A percentile compares a stretch with the other conserved stretches of the same genome.
Evolutionary conservation across 53 echinoderm and acorn worm genomes (phyloP).

Genomic region (Temnopleurus reevesii): DNA sequence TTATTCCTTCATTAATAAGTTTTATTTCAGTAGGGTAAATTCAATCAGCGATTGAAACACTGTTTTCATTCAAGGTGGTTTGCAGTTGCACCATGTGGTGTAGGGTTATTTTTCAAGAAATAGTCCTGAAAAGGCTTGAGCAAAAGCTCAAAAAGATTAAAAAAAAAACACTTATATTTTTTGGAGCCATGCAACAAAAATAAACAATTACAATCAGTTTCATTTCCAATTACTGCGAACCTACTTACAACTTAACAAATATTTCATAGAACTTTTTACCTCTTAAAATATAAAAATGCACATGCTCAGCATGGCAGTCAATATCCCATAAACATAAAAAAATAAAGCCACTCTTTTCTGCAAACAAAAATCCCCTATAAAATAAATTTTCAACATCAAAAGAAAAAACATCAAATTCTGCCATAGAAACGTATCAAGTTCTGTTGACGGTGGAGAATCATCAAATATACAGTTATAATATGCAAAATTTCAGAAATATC

Average conservation of each 20-base stretch:
- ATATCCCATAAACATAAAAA: neutral
- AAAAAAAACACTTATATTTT: neutral
- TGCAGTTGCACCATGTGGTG: too few relatives aligned
- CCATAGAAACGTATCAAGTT: neutral
- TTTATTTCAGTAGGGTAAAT: too few relatives aligned
- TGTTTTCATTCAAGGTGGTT: too few relatives aligned
- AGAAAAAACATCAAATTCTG: neutral
- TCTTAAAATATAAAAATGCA: conserved; percentile 6
- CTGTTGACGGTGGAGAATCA: too few relatives aligned
- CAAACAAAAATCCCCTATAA: too few relatives aligned
- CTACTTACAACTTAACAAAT: neutral
- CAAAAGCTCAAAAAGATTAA: neutral
- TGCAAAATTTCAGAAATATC: too few relatives aligned
- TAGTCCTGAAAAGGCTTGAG: too few relatives aligned
- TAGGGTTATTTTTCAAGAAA: too few relatives aligned
- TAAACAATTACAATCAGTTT: neutral
- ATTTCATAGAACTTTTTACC: neutral
- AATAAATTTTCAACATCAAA: neutral
- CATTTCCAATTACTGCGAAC: neutral
- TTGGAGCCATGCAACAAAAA: neutral
- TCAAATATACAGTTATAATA: too few relatives aligned
- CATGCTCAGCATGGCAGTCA: conserved; percentile 34
- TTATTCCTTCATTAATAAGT: too few relatives aligned
- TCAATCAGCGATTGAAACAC: too few relatives aligned
- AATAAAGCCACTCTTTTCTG: neutral